Base-by-base conservation (phyloP, 2,888 invertebrate genomes). In the Plebejus melissa region DNA sequence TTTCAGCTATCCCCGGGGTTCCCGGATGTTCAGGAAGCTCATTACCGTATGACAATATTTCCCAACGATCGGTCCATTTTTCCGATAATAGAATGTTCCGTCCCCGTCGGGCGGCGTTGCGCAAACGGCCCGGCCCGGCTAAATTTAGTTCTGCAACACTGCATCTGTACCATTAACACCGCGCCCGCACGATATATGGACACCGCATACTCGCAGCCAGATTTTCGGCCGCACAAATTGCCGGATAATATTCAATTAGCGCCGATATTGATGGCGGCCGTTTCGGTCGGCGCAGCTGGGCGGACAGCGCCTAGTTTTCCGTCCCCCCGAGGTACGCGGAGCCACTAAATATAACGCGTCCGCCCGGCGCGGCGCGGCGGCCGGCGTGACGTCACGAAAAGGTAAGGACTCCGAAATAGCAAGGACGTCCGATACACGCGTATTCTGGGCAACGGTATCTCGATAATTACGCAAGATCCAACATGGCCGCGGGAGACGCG, bases 241-340 rank as follows among this genome's bases (percentile, higher is more conserved):
- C 86, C 87, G 90, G 90, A 91, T 92, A 90, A 93, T 93, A 92
- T 92, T 93, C 93, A 92, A 92, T 93, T 92, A 93, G 91, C 88
- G 86, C 87, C 85, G 83, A 87, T 92, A 92, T 92, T 92, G 92
- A 92, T 91, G 88, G 90, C 80, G 78, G 78, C 82, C 83, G 86
- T 92, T 88, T 92, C 85, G 92, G 92, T 92, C 86, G 86, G 91
- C 88, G 85, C 92, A 92, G 65, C 65, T 65, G 65, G 65, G 13
- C 16, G 4, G 36, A 65, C 65, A 65, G 32, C 65, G 65, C 13
- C 28, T 65, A 65, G 60, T 65, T 91, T 90, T 92, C 87, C 82
- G 89, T 87, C 82, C 83, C 78, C 85, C 79, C 85, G 82, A 81
- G 87, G 90, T 89, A 90, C 88, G 81, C 74, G 54, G 11, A 13